These are phyloP conservation scores for Heliconius hortense DNA, from an alignment of 2,888 invertebrate genomes.

Conservation along the genomic window DNA sequence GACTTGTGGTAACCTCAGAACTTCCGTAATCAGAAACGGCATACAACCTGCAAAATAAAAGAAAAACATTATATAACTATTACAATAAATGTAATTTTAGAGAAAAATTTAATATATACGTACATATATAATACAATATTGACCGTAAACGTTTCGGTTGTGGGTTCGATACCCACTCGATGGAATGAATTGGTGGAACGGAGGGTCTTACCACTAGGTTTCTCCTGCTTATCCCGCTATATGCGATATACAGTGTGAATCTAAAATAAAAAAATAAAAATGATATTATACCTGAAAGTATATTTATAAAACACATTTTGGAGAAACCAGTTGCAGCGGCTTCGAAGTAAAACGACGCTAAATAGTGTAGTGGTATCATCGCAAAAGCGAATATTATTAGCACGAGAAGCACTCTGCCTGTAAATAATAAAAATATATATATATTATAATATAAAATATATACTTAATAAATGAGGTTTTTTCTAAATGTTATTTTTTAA, in stretches of 20 bases:
- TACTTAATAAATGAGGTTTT: too few relatives aligned
- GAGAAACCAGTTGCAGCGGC: slow-evolving; percentile 90
- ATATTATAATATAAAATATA: not conserved
- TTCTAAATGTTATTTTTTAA: too few relatives aligned
- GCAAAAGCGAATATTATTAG: slow-evolving; percentile 86
- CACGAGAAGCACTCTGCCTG: slow-evolving; percentile 84
- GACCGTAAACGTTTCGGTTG: not conserved
- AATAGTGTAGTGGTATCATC: slow-evolving; percentile 88
- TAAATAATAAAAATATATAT: slow-evolving; percentile 43
- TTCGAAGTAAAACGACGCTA: slow-evolving; percentile 86
- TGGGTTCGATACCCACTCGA: not conserved
- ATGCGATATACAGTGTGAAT: not conserved
- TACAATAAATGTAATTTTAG: not conserved
- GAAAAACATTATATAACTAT: not conserved
- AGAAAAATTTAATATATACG: slow-evolving; percentile 12
- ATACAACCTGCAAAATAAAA: slow-evolving; percentile 83
- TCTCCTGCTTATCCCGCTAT: not conserved
- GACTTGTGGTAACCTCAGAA: slow-evolving; percentile 85
- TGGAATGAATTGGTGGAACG: too few relatives aligned
- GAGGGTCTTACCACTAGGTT: too few relatives aligned
- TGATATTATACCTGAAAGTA: slow-evolving; percentile 76
- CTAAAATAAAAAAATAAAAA: slow-evolving; percentile 21
- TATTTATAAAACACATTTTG: slow-evolving; percentile 87
- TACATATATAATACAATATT: not conserved
- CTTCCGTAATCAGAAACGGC: slow-evolving; percentile 86